These are phyloP conservation scores for Rostratula benghalensis DNA, from an alignment of 2,113 vertebrate species.

Conservation along the genomic window DNA sequence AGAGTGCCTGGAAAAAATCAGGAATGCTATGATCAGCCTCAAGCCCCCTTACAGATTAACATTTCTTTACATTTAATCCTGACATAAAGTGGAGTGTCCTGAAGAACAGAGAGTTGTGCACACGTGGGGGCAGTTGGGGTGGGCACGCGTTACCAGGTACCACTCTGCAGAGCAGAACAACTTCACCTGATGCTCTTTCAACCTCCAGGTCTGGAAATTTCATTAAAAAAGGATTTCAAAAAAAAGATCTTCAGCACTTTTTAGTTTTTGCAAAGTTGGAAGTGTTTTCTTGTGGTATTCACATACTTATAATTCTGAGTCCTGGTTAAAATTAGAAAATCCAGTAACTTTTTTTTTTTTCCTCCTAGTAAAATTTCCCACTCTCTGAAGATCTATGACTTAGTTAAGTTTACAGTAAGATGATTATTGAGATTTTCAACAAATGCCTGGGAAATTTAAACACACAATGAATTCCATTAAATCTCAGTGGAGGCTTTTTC, in stretches of 20 bases:
- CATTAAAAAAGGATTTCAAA: constrained; percentile 61
- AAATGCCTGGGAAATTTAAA: constrained; percentile 26
- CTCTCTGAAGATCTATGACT: constrained; percentile 30
- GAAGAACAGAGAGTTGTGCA: neutral
- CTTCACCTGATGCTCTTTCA: constrained; percentile 48
- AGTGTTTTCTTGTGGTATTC: constrained; percentile 51
- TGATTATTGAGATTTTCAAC: constrained; percentile 35
- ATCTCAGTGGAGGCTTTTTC: neutral
- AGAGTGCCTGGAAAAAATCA: neutral
- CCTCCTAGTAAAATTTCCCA: constrained; percentile 24
- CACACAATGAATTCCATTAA: constrained; percentile 9
- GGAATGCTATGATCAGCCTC: neutral
- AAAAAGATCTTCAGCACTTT: constrained; percentile 31
- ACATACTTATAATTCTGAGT: constrained; percentile 33
- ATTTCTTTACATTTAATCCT: constrained; percentile 16
- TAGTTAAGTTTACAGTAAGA: neutral
- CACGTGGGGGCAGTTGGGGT: neutral
- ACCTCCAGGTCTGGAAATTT: constrained; percentile 58
- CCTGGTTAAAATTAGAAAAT: constrained; percentile 62
- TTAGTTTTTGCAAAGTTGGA: constrained; percentile 30
- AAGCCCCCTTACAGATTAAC: neutral
- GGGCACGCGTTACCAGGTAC: neutral
- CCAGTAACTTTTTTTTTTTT: neutral
- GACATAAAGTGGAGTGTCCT: neutral
- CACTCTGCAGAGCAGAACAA: neutral